Evolutionary conservation across 2,113 vertebrate species (phyloP), one percentile per base, ranked within the genome.

Genomic region (Phyllostomus discolor): DNA sequence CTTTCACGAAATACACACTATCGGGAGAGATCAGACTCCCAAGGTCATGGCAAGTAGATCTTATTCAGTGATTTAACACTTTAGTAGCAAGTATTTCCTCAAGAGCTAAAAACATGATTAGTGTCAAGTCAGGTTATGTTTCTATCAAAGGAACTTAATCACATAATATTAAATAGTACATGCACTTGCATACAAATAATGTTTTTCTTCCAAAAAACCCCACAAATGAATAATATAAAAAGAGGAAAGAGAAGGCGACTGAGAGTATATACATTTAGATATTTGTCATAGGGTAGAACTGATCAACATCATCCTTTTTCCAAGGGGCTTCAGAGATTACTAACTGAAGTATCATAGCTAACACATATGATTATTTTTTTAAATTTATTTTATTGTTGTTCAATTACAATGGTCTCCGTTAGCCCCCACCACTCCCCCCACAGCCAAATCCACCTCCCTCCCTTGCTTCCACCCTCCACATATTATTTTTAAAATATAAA

Each of bases 21-120:
- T 3, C 96, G 33, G 33, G 33, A 80, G 10, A 88, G n/a, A 84
- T 73, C 33, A 41, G 1, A 41, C 33, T 50, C 24, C 19, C 17
- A 50, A 64, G 10, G 3, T 33, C 62, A 7, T 57, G 54, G 64
- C 35, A 79, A 75, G 11, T 67, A 88, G 38, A 90, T 35, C 33
- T 91, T 41, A 76, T 10, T 31, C 33, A 67, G 35, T 2, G 33
- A 79, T 83, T 78, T 95, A 67, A 38, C 22, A 62, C 14, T 62
- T 75, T 75, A 64, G 24, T 46, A 41, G 43, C 24, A 81, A 79
- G 6, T 88, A 80, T 90, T 93, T 64, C 41, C 73, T 5, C 76
- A 97, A 70, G n/a, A 95, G 62, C 9, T 79, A 64, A 94, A 88
- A 84, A 64, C 41, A 87, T 28, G 26, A 79, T 69, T 92, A 73